These are phyloP conservation scores for Rallus limicola DNA, from an alignment of 2,113 vertebrate genomes.

Conservation along the genomic window DNA sequence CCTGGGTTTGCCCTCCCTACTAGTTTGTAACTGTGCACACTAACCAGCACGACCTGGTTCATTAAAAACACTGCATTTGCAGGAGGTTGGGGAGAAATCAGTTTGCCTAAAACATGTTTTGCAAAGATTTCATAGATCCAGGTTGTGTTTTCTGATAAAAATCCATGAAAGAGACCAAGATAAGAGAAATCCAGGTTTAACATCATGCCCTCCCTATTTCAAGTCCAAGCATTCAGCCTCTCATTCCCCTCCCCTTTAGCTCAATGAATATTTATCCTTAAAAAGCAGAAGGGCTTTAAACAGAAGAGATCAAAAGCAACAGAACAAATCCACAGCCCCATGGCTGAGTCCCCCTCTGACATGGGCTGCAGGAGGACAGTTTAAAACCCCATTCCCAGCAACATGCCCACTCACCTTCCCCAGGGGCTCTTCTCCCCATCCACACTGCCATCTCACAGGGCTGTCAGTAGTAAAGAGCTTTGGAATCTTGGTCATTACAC, in stretches of 20 bases:
- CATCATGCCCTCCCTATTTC: background rate
- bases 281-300: background rate
- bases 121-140: background rate
- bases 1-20: background rate
- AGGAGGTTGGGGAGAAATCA: background rate
- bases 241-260: background rate
- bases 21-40: background rate
- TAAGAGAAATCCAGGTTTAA: background rate
- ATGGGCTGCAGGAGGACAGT: background rate
- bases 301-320: background rate
- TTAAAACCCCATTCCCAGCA: background rate
- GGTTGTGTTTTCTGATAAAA: background rate
- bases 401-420: rapidly evolving
- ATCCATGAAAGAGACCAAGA: background rate
- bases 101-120: background rate
- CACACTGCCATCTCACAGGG: background rate
- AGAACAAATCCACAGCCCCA: background rate
- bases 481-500: background rate
- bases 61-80: background rate
- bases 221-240: background rate
- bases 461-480: background rate
- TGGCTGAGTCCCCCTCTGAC: background rate
- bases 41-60: background rate
- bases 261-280: constrained; percentile 10
- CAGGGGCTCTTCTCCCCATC: background rate